Evolutionary conservation across 2,888 invertebrate genomes (phyloP).

Genomic region (Athalia rosae): DNA sequence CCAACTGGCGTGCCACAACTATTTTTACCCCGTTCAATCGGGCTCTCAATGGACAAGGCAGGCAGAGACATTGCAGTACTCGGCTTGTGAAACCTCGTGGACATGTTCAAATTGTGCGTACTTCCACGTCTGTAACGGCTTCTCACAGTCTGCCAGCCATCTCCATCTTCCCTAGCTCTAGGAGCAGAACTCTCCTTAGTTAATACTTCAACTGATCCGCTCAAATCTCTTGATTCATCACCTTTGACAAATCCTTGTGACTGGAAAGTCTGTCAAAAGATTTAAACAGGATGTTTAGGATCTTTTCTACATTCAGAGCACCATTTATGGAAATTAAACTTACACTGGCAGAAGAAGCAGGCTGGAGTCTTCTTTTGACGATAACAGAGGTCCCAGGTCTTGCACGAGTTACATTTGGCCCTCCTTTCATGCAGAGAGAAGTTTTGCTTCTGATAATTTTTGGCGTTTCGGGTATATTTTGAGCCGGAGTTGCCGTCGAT

Average conservation of each 20-base stretch:
- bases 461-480: conserved; percentile 57
- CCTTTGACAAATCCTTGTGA: conserved; percentile 49
- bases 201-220: conserved; percentile 65
- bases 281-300: conserved; percentile 3
- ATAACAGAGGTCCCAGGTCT: conserved; percentile 63
- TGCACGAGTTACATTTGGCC: conserved; percentile 8
- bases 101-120: conserved; percentile 77
- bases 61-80: conserved; percentile 89
- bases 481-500: conserved; percentile 42
- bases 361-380: conserved; percentile 60
- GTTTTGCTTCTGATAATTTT: conserved; percentile 68
- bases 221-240: conserved; percentile 62
- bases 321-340: neutral
- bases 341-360: conserved; percentile 33
- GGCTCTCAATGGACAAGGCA: conserved; percentile 76
- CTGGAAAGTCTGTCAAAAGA: conserved; percentile 49
- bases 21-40: conserved; percentile 64
- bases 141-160: conserved; percentile 94
- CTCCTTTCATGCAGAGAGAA: conserved; percentile 58
- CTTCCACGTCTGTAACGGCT: conserved; percentile 82
- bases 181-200: conserved; percentile 25
- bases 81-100: conserved; percentile 87
- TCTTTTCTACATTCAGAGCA: neutral
- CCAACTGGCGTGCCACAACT: conserved; percentile 62
- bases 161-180: conserved; percentile 69